These are phyloP conservation scores for Gambusia yucatana DNA, from an alignment of 2,797 vertebrate species.

Conservation along the genomic window DNA sequence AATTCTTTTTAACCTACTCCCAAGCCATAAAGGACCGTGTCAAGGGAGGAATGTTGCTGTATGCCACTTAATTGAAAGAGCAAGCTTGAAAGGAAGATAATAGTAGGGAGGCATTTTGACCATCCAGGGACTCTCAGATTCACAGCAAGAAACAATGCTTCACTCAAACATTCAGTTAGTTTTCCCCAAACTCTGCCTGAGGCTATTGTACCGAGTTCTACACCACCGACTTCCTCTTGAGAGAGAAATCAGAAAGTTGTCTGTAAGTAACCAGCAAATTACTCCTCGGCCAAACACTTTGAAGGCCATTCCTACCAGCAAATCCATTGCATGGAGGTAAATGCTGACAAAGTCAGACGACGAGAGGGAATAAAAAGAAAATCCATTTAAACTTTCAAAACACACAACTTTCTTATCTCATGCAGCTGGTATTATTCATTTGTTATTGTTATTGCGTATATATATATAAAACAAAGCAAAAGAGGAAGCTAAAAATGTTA, in stretches of 20 bases:
- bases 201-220: slow-evolving; percentile 54
- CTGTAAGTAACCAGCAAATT: slow-evolving; percentile 71
- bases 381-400: slow-evolving; percentile 55
- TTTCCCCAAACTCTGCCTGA: slow-evolving; percentile 40
- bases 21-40: slow-evolving; percentile 33
- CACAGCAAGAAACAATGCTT: slow-evolving; percentile 25
- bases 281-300: slow-evolving; percentile 73
- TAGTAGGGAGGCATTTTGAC: slow-evolving; percentile 20
- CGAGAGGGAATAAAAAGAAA: slow-evolving; percentile 43
- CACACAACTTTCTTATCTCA: slow-evolving; percentile 33
- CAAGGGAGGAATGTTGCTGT: slow-evolving; percentile 37
- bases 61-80: slow-evolving; percentile 49
- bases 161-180: slow-evolving; percentile 33
- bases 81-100: slow-evolving; percentile 14
- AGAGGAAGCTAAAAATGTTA: not conserved
- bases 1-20: slow-evolving; percentile 46
- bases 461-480: no score
- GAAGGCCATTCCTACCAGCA: slow-evolving; percentile 63
- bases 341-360: slow-evolving; percentile 62
- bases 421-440: slow-evolving; percentile 31
- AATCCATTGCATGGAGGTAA: slow-evolving; percentile 64
- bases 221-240: slow-evolving; percentile 55
- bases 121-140: slow-evolving; percentile 6
- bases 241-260: slow-evolving; percentile 70
- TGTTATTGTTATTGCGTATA: slow-evolving; percentile 5